Conservation (phyloP, 2,888 invertebrate species). For the Elaeidobius kamerunicus region DNA sequence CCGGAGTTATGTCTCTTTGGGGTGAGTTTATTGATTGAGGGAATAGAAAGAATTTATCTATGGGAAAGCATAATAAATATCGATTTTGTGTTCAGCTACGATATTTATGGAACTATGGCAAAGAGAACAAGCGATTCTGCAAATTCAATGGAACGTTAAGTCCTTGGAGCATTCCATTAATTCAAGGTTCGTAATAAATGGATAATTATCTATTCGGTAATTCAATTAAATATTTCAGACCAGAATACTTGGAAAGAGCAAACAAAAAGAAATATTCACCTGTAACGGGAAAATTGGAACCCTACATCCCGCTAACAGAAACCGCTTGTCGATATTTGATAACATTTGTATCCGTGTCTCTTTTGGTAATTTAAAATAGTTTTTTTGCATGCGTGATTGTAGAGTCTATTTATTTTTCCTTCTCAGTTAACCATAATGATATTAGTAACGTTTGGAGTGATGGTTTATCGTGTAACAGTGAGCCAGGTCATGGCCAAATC, state of each 20-base stretch:
- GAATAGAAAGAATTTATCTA: neutral
- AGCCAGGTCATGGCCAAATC: conserved; percentile 28
- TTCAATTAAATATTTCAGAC: conserved; percentile 33
- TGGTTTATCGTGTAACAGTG: conserved; percentile 36
- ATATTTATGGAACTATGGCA: conserved; percentile 45
- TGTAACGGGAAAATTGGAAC: conserved; percentile 26
- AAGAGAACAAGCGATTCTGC: conserved; percentile 40
- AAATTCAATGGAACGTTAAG: conserved; percentile 43
- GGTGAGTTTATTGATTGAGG: conserved; percentile 37
- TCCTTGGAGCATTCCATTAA: conserved; percentile 34
- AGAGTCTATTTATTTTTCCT: neutral
- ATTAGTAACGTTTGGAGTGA: conserved; percentile 36
- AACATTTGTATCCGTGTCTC: conserved; percentile 18
- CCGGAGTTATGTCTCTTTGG: conserved; percentile 45
- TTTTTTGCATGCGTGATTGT: neutral
- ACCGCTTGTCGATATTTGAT: conserved; percentile 24
- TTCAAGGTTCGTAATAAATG: too few relatives aligned
- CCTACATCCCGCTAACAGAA: conserved; percentile 23
- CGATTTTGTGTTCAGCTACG: conserved; percentile 40
- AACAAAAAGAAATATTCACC: conserved; percentile 23
- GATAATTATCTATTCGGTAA: too few relatives aligned
- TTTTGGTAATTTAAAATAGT: conserved; percentile 29
- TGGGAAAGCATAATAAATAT: neutral
- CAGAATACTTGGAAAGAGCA: conserved; percentile 31
- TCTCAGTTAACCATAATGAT: conserved; percentile 37